These are phyloP conservation scores for Chloropsis cyanopogon DNA, from an alignment of 2,113 vertebrate species.

Conservation along the genomic window DNA sequence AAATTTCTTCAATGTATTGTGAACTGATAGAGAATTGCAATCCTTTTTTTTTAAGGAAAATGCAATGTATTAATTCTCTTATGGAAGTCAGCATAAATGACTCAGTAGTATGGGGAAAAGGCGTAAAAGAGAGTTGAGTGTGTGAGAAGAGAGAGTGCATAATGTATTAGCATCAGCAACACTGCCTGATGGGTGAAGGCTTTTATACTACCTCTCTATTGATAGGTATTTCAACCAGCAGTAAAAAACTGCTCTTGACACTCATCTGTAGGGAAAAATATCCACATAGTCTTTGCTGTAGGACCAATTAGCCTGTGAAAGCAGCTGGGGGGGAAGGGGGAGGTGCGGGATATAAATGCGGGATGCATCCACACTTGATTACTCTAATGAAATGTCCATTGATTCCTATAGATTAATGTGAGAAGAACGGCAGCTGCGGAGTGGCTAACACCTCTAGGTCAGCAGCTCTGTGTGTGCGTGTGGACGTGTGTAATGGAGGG, in stretches of 20 bases:
- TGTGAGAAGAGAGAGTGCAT: conserved; percentile 19
- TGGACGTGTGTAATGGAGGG: not conserved
- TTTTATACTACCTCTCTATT: conserved; percentile 67
- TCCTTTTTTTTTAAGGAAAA: not conserved
- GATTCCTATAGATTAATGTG: conserved; percentile 86
- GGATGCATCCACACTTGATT: conserved; percentile 82
- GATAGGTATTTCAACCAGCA: conserved; percentile 73
- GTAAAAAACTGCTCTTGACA: conserved; percentile 76
- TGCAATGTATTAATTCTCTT: not conserved
- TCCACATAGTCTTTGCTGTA: conserved; percentile 72
- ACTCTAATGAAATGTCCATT: conserved; percentile 87
- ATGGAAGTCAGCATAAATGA: not conserved
- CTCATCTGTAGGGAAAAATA: conserved; percentile 76
- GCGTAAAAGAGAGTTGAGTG: conserved; percentile 40
- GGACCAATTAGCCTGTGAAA: conserved; percentile 78
- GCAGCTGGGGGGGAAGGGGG: conserved; percentile 60
- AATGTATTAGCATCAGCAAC: conserved; percentile 58
- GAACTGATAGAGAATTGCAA: not conserved
- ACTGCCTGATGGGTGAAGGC: conserved; percentile 57
- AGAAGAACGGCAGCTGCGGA: conserved; percentile 80
- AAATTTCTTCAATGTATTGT: not conserved
- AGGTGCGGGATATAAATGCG: conserved; percentile 72
- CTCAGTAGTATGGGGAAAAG: not conserved
- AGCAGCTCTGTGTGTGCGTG: conserved; percentile 52
- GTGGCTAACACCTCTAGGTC: conserved; percentile 77